Evolutionary conservation across 2,888 invertebrate genomes (phyloP).

Genomic region (Chloromyia formosa): DNA sequence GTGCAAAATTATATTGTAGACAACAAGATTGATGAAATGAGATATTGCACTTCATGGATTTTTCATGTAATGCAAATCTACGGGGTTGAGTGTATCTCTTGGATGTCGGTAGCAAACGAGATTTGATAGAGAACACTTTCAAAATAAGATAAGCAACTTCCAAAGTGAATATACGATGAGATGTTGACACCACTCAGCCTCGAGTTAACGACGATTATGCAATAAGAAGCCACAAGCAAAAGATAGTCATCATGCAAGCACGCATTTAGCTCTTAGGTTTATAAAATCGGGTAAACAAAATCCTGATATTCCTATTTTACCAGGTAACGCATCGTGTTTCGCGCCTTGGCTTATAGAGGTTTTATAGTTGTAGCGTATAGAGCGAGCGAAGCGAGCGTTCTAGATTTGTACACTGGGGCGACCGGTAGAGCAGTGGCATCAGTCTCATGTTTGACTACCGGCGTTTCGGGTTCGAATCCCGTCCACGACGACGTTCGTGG

Average conservation of each 20-base stretch:
- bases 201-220: background rate
- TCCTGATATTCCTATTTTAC: no score
- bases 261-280: no score
- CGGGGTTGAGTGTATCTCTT: background rate
- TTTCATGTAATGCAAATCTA: background rate
- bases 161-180: background rate
- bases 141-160: background rate
- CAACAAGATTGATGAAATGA: background rate
- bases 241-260: background rate
- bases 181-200: background rate
- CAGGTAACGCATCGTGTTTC: no score
- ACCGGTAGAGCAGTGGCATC: no score
- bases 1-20: background rate
- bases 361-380: no score
- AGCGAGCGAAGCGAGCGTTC: no score
- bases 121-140: background rate
- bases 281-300: no score
- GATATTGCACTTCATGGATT: constrained; percentile 9
- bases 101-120: background rate
- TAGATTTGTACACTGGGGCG: no score
- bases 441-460: no score
- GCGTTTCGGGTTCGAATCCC: no score
- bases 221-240: background rate
- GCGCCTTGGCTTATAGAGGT: no score
- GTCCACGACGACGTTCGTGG: no score